phyloP scores from a whole-genome alignment of 1,140 invertebrate species.

The Cotesia vestalis region DNA sequence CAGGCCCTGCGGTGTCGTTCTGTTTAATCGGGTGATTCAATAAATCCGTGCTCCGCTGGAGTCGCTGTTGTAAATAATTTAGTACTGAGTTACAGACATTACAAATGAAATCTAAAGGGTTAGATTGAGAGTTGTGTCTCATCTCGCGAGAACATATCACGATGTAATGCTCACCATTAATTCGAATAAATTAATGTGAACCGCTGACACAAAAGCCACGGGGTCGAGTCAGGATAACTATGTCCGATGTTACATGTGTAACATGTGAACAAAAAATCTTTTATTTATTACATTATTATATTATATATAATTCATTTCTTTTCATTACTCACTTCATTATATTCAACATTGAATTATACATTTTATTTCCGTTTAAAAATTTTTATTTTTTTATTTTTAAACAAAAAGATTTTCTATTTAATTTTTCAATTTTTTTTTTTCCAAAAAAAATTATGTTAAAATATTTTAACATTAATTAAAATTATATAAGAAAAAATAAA shows the following conservation, averaged over 20 bases:
- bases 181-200: slow-evolving; percentile 64
- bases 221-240: slow-evolving; percentile 48
- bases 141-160: slow-evolving; percentile 13
- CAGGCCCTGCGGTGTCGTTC: slow-evolving; percentile 23
- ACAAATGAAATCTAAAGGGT: slow-evolving; percentile 28
- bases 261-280: neutral
- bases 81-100: slow-evolving; percentile 47
- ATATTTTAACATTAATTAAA: too few relatives aligned
- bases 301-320: neutral
- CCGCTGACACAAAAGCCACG: slow-evolving; percentile 55
- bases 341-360: neutral
- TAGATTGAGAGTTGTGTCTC: slow-evolving; percentile 48
- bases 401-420: too few relatives aligned
- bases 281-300: too few relatives aligned
- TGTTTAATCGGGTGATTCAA: slow-evolving; percentile 64
- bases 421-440: too few relatives aligned
- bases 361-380: too few relatives aligned
- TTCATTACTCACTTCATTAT: slow-evolving; percentile 1
- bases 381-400: too few relatives aligned
- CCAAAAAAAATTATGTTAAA: too few relatives aligned
- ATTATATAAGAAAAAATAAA: too few relatives aligned
- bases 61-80: slow-evolving; percentile 4
- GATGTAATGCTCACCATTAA: slow-evolving; percentile 58
- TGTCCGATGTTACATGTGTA: neutral
- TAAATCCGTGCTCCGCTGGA: slow-evolving; percentile 60